Evolutionary conservation across 2,888 invertebrate species (phyloP), one percentile per base, ranked within the genome.

Genomic region (Microplitis manilae): DNA sequence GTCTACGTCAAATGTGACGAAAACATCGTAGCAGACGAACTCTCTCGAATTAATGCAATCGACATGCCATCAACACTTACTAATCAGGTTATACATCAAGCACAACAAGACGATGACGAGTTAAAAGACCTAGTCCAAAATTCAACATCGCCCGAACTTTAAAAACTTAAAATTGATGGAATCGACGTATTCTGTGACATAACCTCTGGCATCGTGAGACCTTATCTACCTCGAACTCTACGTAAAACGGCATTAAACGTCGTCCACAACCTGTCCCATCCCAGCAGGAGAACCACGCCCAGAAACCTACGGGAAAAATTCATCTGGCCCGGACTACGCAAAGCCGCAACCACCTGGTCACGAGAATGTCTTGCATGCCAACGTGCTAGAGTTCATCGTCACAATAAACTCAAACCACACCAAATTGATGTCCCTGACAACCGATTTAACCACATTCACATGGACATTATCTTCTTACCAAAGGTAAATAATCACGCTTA

Each of bases 401-500:
- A 84, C 76, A 79, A 79, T 40, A 60, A 74, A 20, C 2, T 60
- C 1, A 7, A 50, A 60, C 76, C 73, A 13, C 39, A 72, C 0
- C 13, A 69, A 17, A 79, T 80, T 41, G 50, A 68, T 1, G 75
- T 77, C 0, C 80, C 79, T n/a, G 79, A 77, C 9, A 65, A 69
- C 4, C 9, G 77, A 17, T 75, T 77, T 50, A 41, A 64, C n/a
- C 75, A 77, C 17, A 67, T 77, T 5, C 72, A 81, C 61, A 4
- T 82, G 9, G 78, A 81, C 72, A 8, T 82, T 8, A 77, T 81
- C n/a, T 73, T 71, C 40, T 15, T 82, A 13, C 83, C 86, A 8
- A 60, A 78, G 5, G 76, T 80, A 6, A 20, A 81, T 15, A 85
- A 81, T 30, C 8, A 50, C 6, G 39, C 40, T n/a, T 70, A 41